Base-by-base conservation (phyloP, 2,797 vertebrate species). In the Echiichthys vipera region DNA sequence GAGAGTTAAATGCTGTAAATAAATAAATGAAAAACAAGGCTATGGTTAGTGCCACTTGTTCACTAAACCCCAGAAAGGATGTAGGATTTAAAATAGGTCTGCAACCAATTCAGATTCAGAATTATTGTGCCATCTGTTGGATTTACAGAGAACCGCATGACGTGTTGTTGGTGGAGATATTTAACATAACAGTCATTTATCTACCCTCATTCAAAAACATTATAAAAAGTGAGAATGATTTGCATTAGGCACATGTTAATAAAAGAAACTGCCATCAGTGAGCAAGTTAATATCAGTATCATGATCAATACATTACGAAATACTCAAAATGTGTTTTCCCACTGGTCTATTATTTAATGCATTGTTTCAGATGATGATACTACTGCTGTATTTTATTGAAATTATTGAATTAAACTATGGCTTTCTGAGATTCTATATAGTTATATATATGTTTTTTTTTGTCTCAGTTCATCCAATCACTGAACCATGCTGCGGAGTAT, bases 81-180 rank as follows among this genome's bases (percentile, higher is more conserved):
- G 32, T 0, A 42, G 11, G 24, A 14, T 24, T 40, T 46, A 36
- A 50, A 59, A 51, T 0, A 27, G 5, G 18, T 57, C 37, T 17
- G 20, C 1, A 47, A 22, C 10, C 40, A 39, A 45, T 5, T 40
- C 56, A 59, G 43, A 27, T 8, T 56, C 1, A 45, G 73, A 63
- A 63, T 64, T 72, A 65, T 76, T 45, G 59, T 71, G 89, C 81
- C 89, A 85, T 91, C 92, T 93, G 77, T 40, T 86, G 92, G 88
- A 81, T 42, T 27, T 8, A 65, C 4, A 56, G 30, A 27, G 1
- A 83, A 81, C 46, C 84, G 75, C 86, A 86, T 29, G 14, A 6
- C 4, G 5, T 47, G 25, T 58, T 47, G 20, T 51, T 17, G 5
- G 15, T 4, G 20, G 15, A 11, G 3, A 30, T 40, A 55, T 18